Percentiles rank a stretch among this genome's conserved stretches.
Evolutionary conservation across 2,888 invertebrate species (phyloP).

Genomic region (Hirudinaria manillensis): DNA sequence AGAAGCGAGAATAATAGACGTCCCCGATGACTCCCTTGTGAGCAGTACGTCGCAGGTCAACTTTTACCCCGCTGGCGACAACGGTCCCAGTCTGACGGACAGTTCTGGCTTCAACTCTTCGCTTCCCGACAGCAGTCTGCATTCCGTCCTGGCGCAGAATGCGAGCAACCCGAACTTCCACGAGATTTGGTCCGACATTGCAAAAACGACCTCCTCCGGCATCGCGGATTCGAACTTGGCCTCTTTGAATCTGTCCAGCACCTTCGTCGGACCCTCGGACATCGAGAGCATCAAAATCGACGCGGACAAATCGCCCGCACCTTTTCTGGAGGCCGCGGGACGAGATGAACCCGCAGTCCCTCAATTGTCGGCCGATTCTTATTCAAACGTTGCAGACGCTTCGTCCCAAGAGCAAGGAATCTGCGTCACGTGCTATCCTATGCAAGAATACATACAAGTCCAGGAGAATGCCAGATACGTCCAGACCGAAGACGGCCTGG

Average conservation of each 20-base stretch:
- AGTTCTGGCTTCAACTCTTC: not conserved
- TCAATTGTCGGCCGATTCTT: not conserved
- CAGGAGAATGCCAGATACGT: constrained; percentile 30
- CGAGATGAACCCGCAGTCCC: not conserved
- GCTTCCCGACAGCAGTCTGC: not conserved
- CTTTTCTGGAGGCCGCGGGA: not conserved
- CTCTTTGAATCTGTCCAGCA: not conserved
- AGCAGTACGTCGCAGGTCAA: constrained; percentile 8
- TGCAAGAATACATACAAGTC: constrained; percentile 28
- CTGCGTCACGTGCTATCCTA: constrained; percentile 21
- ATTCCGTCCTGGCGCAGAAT: not conserved
- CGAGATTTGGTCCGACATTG: too few species aligned
- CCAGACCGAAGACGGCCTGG: constrained; percentile 16
- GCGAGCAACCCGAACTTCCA: not conserved
- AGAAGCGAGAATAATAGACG: constrained; percentile 1
- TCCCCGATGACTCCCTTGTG: not conserved
- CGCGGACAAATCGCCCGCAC: too few species aligned
- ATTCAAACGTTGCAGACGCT: not conserved
- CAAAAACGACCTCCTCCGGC: too few species aligned
- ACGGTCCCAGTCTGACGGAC: not conserved
- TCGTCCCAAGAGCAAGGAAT: constrained; percentile 17
- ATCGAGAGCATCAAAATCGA: not conserved
- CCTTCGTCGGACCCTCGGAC: not conserved
- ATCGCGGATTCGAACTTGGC: not conserved
- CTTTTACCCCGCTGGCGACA: not conserved